phyloP scores from a whole-genome alignment of 2,113 vertebrate species.

The Oreochromis aureus region DNA sequence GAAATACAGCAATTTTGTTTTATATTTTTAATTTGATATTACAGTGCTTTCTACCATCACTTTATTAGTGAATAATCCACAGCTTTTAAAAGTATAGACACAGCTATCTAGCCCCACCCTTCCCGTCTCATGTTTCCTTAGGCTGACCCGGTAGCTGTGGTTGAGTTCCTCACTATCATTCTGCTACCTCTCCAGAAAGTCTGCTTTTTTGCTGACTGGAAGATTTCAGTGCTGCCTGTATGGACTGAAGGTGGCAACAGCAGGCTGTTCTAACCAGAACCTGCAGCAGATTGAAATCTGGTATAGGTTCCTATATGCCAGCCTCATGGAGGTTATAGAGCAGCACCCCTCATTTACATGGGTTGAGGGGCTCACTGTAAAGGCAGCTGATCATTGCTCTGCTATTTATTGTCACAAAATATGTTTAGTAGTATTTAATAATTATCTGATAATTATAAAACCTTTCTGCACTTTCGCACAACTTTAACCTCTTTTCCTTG shows the following conservation, averaged over 20 bases:
- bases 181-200: neutral
- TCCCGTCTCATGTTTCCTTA: neutral
- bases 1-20: neutral
- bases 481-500: neutral
- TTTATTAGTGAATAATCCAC: neutral
- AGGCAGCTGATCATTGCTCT: neutral
- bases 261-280: neutral
- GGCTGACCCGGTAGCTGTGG: neutral
- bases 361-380: neutral
- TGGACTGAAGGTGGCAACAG: neutral
- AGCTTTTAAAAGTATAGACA: neutral
- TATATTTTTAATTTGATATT: neutral
- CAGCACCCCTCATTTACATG: neutral
- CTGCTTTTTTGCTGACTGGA: neutral
- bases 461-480: neutral
- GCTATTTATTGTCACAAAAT: neutral
- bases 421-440: neutral
- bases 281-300: rapidly evolving
- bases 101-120: neutral
- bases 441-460: neutral
- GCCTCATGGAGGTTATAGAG: neutral
- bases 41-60: neutral
- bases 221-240: neutral
- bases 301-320: neutral
- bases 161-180: neutral